Percentiles rank a stretch among this genome's conserved stretches.
phyloP scores from a whole-genome alignment of 2,797 vertebrate species.

The Pristis pectinata region DNA sequence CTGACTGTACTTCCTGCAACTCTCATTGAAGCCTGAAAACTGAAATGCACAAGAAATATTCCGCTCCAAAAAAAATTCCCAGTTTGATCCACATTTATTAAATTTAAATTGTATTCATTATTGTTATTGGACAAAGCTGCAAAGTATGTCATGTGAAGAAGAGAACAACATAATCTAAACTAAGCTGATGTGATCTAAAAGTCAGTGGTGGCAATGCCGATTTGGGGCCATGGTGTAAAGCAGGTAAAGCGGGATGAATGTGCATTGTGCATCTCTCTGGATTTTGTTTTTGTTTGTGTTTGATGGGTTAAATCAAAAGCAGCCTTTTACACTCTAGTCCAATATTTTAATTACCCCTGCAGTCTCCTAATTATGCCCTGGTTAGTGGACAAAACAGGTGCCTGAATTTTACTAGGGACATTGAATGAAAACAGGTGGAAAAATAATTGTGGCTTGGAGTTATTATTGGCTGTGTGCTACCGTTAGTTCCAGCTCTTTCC shows the following conservation, averaged over 20 bases:
- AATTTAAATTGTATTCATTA: background rate
- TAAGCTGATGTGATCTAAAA: background rate
- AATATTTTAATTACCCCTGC: background rate
- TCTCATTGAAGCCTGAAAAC: background rate
- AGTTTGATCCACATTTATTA: background rate
- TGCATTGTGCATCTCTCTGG: background rate
- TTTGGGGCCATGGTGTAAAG: background rate
- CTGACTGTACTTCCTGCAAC: background rate
- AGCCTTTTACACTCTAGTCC: background rate
- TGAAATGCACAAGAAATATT: background rate
- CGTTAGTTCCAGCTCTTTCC: background rate
- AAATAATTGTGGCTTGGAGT: background rate
- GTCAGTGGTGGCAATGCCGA: background rate
- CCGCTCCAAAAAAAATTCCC: background rate
- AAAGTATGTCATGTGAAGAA: background rate
- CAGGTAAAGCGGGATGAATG: background rate
- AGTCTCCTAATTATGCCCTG: background rate
- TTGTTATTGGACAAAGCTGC: background rate
- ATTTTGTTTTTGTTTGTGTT: constrained; percentile 1
- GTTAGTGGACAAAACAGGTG: background rate
- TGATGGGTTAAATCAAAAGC: background rate
- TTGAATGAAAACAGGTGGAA: constrained; percentile 4
- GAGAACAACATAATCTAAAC: background rate
- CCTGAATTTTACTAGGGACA: background rate
- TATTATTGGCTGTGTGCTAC: background rate